Percentiles rank a stretch among this genome's conserved stretches.
These are phyloP conservation scores for Thalassophryne amazonica DNA, from an alignment of 2,797 vertebrate species.

Conservation along the genomic window DNA sequence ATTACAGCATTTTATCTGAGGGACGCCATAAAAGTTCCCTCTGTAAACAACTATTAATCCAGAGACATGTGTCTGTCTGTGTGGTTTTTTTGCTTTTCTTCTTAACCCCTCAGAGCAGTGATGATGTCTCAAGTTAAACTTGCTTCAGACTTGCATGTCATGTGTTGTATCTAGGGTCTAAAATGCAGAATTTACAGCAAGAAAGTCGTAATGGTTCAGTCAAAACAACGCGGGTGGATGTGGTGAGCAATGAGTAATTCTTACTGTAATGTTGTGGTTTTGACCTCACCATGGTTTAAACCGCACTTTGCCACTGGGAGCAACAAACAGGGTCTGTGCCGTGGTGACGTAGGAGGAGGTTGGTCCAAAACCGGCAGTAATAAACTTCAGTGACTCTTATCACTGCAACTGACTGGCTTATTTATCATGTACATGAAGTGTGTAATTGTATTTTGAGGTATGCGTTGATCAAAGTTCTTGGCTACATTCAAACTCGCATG, in stretches of 20 bases:
- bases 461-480: constrained; percentile 30
- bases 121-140: no score
- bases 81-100: neutral
- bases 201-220: constrained; percentile 15
- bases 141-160: constrained; percentile 4
- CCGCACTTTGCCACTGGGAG: constrained; percentile 49
- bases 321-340: constrained; percentile 32
- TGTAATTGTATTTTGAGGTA: constrained; percentile 35
- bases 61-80: no score
- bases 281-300: constrained; percentile 45
- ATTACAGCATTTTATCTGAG: no score
- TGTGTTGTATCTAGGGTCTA: constrained; percentile 7
- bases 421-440: constrained; percentile 13
- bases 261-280: constrained; percentile 47
- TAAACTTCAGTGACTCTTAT: constrained; percentile 42
- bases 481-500: constrained; percentile 43
- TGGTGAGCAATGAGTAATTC: constrained; percentile 30
- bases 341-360: constrained; percentile 25
- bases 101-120: no score
- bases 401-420: constrained; percentile 14
- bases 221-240: constrained; percentile 38
- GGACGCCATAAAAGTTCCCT: no score
- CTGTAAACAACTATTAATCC: no score
- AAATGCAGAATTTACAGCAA: constrained; percentile 6
- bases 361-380: constrained; percentile 45